These are phyloP conservation scores for Sinocyclocheilus anshuiensis DNA, from an alignment of 2,113 vertebrate species.

Conservation along the genomic window DNA sequence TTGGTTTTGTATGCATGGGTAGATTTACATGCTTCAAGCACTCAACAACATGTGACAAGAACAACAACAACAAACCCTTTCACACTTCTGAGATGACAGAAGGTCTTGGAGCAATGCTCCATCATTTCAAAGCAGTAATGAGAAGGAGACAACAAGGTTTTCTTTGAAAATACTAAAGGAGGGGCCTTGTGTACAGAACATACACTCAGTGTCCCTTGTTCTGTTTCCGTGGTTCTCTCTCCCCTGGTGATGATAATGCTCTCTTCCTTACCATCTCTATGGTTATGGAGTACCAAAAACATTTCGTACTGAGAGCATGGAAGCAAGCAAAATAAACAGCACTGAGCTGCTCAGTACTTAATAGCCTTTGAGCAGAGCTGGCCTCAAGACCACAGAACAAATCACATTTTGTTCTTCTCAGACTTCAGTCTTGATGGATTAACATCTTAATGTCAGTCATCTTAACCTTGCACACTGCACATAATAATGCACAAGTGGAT, in stretches of 20 bases:
- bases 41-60: neutral
- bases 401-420: constrained; percentile 14
- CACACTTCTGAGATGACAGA: neutral
- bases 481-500: neutral
- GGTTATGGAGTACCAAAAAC: constrained; percentile 14
- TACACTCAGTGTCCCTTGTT: constrained; percentile 13
- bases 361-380: constrained; percentile 2
- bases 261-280: constrained; percentile 19
- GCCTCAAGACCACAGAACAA: neutral
- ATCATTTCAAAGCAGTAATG: neutral
- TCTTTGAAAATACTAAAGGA: neutral
- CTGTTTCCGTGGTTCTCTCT: constrained; percentile 29
- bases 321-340: neutral
- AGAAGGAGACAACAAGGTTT: neutral
- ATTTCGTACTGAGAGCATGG: neutral
- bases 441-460: neutral
- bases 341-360: neutral
- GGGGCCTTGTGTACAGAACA: constrained; percentile 3
- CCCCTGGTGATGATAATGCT: constrained; percentile 7
- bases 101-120: neutral
- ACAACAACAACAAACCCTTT: neutral
- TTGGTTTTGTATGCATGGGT: neutral
- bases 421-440: constrained; percentile 1
- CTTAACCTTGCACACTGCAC: neutral
- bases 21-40: neutral